A percentile compares a stretch with the other conserved stretches of the same genome.
Conservation (phyloP, 2,888 invertebrate species). For the Deilephila elpenor region DNA sequence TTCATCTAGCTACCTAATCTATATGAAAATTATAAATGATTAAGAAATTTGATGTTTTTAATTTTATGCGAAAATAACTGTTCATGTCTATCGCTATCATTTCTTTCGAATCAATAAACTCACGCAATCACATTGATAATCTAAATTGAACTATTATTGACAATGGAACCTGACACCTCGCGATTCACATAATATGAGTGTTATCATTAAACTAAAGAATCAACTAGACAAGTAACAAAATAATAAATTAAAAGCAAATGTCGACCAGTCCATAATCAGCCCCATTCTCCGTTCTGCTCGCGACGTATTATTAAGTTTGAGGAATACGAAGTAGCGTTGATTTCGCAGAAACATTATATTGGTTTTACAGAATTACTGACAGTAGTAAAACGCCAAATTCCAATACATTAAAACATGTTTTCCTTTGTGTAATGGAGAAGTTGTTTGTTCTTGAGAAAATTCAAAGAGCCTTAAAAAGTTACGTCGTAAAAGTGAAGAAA, state of each 20-base stretch:
- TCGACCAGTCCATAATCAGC: conserved; percentile 4
- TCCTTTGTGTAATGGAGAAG: conserved; percentile 18
- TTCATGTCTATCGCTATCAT: no score
- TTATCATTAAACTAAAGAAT: no score
- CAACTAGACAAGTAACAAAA: no score
- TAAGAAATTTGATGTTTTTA: no score
- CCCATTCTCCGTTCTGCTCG: neutral
- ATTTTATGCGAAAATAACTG: no score
- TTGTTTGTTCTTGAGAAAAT: conserved; percentile 2
- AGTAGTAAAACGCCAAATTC: neutral
- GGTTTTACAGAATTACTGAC: neutral
- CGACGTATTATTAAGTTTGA: conserved; percentile 36
- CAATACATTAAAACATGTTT: conserved; percentile 10
- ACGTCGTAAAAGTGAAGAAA: neutral
- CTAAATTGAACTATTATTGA: no score
- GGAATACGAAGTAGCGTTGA: conserved; percentile 32
- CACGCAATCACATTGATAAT: no score
- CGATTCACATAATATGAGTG: no score
- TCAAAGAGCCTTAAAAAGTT: conserved; percentile 1
- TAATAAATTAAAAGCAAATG: neutral
- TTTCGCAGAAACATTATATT: neutral
- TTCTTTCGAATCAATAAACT: no score
- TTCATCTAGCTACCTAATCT: no score
- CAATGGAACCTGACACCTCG: no score
- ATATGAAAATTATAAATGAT: no score